phyloP scores from a whole-genome alignment of 2,888 invertebrate genomes.

The Notodonta dromedarius region DNA sequence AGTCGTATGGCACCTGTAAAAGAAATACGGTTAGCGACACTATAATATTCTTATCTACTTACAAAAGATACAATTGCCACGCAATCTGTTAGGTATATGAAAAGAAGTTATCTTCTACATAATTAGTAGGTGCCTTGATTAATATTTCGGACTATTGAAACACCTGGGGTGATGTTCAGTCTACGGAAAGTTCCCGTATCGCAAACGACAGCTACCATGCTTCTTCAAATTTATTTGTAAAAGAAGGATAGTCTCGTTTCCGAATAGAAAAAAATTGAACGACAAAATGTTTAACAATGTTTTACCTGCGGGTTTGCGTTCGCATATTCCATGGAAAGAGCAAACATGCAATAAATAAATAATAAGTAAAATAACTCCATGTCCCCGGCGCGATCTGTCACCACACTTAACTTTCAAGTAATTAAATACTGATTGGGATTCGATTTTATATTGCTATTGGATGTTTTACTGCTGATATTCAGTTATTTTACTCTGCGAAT shows the following conservation, averaged over 20 bases:
- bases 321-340: slow-evolving; percentile 38
- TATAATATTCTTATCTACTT: too few relatives aligned
- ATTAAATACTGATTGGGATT: slow-evolving; percentile 24
- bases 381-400: slow-evolving; percentile 11
- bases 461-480: slow-evolving; percentile 22
- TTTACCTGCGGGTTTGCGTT: slow-evolving; percentile 56
- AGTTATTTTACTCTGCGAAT: slow-evolving; percentile 2
- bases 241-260: too few relatives aligned
- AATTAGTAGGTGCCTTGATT: too few relatives aligned
- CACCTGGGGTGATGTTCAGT: too few relatives aligned
- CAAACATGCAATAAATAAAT: slow-evolving; percentile 31
- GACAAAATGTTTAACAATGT: background rate
- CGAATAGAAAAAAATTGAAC: too few relatives aligned
- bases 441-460: slow-evolving; percentile 16
- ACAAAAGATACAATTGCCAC: too few relatives aligned
- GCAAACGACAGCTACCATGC: too few relatives aligned
- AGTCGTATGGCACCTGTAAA: slow-evolving; percentile 74
- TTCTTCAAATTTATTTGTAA: too few relatives aligned
- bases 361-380: slow-evolving; percentile 41
- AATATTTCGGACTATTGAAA: too few relatives aligned
- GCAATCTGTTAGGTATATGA: too few relatives aligned
- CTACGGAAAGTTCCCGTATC: too few relatives aligned
- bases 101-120: too few relatives aligned
- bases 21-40: background rate
- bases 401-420: slow-evolving; percentile 29